These are phyloP conservation scores for Hypanus sabinus DNA, from an alignment of 2,113 vertebrate species.

Conservation along the genomic window DNA sequence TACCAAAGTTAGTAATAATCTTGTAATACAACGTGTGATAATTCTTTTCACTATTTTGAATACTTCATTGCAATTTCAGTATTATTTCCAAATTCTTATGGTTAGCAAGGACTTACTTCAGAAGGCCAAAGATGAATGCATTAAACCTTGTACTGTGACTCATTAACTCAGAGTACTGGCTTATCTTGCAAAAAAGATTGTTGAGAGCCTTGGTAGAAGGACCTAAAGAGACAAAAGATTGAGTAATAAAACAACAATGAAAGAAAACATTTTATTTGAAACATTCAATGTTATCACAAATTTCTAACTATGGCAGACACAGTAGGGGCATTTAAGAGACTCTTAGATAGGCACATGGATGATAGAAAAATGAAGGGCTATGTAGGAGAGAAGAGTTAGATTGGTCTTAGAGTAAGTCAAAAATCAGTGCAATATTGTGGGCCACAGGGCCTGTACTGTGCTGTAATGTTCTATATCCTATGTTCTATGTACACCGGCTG, in stretches of 20 bases:
- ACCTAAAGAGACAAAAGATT: conserved; percentile 52
- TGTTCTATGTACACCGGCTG: too few relatives aligned
- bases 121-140: conserved; percentile 89
- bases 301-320: not conserved
- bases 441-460: too few relatives aligned
- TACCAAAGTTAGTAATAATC: not conserved
- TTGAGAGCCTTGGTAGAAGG: conserved; percentile 87
- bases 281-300: not conserved
- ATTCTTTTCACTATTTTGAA: not conserved
- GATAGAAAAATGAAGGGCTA: too few relatives aligned
- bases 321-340: too few relatives aligned
- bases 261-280: not conserved
- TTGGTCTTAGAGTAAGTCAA: too few relatives aligned
- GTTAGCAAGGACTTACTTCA: conserved; percentile 72
- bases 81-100: not conserved
- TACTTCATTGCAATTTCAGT: not conserved
- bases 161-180: conserved; percentile 81
- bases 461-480: too few relatives aligned
- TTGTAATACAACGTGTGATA: not conserved
- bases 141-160: conserved; percentile 88
- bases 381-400: too few relatives aligned
- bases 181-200: conserved; percentile 78
- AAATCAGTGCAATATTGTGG: too few relatives aligned
- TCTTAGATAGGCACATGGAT: too few relatives aligned
- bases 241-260: not conserved